These are phyloP conservation scores for Drosophila repletoides DNA, from an alignment of 1,140 invertebrate genomes.

Conservation along the genomic window DNA sequence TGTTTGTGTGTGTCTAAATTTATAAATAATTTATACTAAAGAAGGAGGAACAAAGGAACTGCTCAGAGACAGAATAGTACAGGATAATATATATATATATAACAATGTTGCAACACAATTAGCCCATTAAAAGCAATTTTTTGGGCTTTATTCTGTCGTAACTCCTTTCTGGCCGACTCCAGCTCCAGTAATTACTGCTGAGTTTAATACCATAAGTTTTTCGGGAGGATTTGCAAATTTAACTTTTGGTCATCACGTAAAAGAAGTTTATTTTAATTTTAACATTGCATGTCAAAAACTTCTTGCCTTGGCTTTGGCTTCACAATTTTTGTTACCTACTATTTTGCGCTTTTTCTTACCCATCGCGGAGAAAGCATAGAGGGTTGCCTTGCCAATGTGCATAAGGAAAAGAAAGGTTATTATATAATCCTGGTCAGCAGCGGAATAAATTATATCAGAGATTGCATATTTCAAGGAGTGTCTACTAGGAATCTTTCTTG, in stretches of 20 bases:
- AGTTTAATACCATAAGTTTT: too few species aligned
- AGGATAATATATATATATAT: not conserved
- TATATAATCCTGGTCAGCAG: too few species aligned
- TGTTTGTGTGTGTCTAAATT: not conserved
- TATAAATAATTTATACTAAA: constrained; percentile 12
- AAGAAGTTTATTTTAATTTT: constrained; percentile 65
- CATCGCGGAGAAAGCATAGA: too few species aligned
- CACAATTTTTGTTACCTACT: constrained; percentile 30
- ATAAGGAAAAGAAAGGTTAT: too few species aligned
- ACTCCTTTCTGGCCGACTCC: too few species aligned
- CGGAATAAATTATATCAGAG: too few species aligned
- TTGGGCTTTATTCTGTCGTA: not conserved
- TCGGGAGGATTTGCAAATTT: too few species aligned
- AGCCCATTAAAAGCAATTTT: constrained; percentile 31
- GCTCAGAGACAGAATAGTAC: not conserved
- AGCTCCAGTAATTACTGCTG: too few species aligned
- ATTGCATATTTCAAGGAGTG: too few species aligned
- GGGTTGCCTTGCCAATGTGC: too few species aligned
- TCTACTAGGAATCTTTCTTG: too few species aligned
- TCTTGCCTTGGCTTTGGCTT: constrained; percentile 37
- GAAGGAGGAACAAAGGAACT: not conserved
- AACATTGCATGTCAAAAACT: constrained; percentile 68
- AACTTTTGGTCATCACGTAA: constrained; percentile 66
- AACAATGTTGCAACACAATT: not conserved
- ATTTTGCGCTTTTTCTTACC: constrained; percentile 14